A percentile compares a stretch with the other conserved stretches of the same genome.
phyloP scores from a whole-genome alignment of 92 coral and sea anemone species.

The Palythoa grandiflora region DNA sequence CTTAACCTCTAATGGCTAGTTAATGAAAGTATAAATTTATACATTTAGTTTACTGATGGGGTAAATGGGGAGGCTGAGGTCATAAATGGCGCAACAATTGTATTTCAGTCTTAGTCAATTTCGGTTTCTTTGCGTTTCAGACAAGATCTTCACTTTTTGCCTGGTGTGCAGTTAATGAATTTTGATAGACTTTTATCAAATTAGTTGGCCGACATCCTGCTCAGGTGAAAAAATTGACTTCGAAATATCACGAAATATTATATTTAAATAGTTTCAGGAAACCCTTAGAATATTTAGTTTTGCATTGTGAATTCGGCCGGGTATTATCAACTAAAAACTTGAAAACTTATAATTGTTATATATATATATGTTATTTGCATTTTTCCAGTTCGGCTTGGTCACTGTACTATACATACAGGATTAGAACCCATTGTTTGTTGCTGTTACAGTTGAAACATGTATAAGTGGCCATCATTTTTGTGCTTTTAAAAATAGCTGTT shows the following conservation, averaged over 20 bases:
- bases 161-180: conserved; percentile 46
- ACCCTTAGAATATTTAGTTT: not conserved
- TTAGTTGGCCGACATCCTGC: conserved; percentile 46
- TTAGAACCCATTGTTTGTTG: not conserved
- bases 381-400: not conserved
- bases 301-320: not conserved
- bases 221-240: conserved; percentile 32
- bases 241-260: conserved; percentile 16
- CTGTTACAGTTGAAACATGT: not conserved
- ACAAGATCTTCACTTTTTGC: not conserved
- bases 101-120: conserved; percentile 19
- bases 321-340: too few relatives aligned
- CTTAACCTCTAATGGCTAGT: conserved; percentile 51
- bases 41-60: conserved; percentile 35
- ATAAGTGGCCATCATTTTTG: not conserved
- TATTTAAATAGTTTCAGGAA: not conserved
- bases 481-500: not conserved
- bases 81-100: conserved; percentile 27
- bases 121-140: conserved; percentile 17
- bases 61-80: conserved; percentile 3
- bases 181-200: conserved; percentile 45
- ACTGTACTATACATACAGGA: not conserved
- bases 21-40: conserved; percentile 53
- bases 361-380: not conserved
- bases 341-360: too few relatives aligned